Percentiles rank a stretch among this genome's conserved stretches.
Evolutionary conservation across 2,113 vertebrate species (phyloP).

Genomic region (Dasypus novemcinctus): DNA sequence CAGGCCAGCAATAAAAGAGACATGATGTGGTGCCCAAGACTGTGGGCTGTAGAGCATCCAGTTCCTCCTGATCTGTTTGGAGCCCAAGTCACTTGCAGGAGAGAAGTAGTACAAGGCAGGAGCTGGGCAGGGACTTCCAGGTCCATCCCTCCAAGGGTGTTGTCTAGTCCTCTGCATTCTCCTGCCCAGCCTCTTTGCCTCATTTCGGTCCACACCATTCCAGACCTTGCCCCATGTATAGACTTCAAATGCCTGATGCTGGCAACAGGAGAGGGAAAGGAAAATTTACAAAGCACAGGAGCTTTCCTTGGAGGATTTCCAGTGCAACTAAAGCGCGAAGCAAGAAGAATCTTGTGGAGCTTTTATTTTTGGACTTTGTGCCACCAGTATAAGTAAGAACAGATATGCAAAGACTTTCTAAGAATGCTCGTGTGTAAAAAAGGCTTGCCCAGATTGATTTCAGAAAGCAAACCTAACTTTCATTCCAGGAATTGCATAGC

Average conservation of each 20-base stretch:
- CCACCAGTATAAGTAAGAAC: conserved; percentile 59
- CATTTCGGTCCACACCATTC: not conserved
- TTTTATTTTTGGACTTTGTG: conserved; percentile 67
- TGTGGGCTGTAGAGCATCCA: not conserved
- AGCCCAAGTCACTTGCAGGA: not conserved
- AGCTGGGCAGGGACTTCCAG: not conserved
- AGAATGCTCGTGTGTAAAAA: conserved; percentile 67
- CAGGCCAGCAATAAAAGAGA: not conserved
- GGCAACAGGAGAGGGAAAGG: not conserved
- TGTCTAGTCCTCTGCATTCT: not conserved
- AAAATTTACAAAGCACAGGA: not conserved
- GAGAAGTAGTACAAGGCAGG: not conserved
- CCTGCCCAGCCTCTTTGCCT: not conserved
- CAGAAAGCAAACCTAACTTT: conserved; percentile 69
- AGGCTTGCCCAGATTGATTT: conserved; percentile 62
- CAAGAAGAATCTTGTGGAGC: conserved; percentile 27
- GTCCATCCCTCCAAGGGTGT: not conserved
- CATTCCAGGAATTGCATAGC: conserved; percentile 66
- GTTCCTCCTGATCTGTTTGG: not conserved
- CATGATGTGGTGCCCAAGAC: not conserved
- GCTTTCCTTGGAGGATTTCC: conserved; percentile 45
- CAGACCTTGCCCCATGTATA: not conserved
- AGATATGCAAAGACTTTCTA: conserved; percentile 75
- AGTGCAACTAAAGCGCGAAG: conserved; percentile 43
- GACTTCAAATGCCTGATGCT: not conserved